Evolutionary conservation across 2,113 vertebrate genomes (phyloP).

Genomic region (Leucoraja erinaceus): DNA sequence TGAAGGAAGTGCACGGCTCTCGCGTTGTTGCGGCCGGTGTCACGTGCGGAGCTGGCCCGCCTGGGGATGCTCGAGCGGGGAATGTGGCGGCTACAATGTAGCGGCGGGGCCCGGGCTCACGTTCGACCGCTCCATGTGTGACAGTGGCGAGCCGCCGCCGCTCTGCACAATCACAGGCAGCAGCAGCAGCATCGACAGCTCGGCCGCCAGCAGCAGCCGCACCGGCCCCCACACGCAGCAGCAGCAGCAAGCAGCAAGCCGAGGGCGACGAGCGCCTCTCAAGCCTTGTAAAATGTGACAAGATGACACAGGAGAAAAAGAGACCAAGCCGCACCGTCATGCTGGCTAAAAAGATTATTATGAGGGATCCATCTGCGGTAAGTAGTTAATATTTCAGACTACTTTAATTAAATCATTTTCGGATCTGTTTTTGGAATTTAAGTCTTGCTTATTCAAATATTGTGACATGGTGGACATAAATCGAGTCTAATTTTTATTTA

Average conservation of each 20-base stretch:
- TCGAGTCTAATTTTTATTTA: not conserved
- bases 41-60: not conserved
- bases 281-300: slow-evolving; percentile 17
- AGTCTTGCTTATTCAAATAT: not conserved
- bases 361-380: slow-evolving; percentile 2
- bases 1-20: not conserved
- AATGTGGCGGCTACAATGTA: not conserved
- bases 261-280: not conserved
- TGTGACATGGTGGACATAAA: not conserved
- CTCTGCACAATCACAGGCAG: not conserved
- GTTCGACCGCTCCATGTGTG: not conserved
- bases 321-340: not conserved
- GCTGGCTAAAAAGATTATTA: slow-evolving; percentile 30
- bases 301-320: slow-evolving; percentile 34
- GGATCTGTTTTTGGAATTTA: not conserved
- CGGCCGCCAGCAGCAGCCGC: not conserved
- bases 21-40: not conserved
- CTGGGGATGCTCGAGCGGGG: not conserved
- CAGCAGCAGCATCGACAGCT: not conserved
- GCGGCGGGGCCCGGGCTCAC: not conserved
- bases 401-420: not conserved
- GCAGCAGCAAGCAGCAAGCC: too few relatives aligned
- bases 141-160: not conserved
- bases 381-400: not conserved
- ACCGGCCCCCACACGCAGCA: not conserved